Conservation (phyloP, 2,113 vertebrate genomes). For the Puffinus mauretanicus region DNA sequence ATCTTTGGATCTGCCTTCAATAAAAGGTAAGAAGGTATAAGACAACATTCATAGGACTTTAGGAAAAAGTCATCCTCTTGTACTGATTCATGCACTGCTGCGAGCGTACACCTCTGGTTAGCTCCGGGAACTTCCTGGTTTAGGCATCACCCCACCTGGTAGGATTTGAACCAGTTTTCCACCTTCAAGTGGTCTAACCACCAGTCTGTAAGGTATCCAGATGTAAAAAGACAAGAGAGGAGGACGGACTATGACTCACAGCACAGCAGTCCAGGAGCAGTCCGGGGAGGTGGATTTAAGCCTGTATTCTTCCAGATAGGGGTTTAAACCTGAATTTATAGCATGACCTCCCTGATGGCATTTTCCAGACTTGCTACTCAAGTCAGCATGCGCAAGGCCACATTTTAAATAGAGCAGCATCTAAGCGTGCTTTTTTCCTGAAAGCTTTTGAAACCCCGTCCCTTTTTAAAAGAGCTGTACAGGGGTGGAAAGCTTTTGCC, state of each 20-base stretch:
- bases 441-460: not conserved
- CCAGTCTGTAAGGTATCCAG: not conserved
- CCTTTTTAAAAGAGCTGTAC: not conserved
- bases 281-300: not conserved
- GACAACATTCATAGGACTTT: not conserved
- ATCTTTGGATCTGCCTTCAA: not conserved
- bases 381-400: not conserved
- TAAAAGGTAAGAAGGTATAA: not conserved
- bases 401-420: not conserved
- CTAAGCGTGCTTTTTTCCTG: not conserved
- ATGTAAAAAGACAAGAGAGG: not conserved
- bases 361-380: not conserved
- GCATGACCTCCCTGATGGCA: not conserved
- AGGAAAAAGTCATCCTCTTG: not conserved
- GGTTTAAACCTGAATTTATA: not conserved
- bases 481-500: not conserved
- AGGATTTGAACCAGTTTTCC: not conserved
- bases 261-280: not conserved
- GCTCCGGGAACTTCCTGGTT: not conserved
- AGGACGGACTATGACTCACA: not conserved
- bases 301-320: not conserved
- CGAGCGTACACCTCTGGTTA: fast-evolving
- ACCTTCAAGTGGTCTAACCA: not conserved
- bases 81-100: not conserved
- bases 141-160: not conserved